Evolutionary conservation across 2,888 invertebrate species (phyloP).

Genomic region (Agrochola circellaris): DNA sequence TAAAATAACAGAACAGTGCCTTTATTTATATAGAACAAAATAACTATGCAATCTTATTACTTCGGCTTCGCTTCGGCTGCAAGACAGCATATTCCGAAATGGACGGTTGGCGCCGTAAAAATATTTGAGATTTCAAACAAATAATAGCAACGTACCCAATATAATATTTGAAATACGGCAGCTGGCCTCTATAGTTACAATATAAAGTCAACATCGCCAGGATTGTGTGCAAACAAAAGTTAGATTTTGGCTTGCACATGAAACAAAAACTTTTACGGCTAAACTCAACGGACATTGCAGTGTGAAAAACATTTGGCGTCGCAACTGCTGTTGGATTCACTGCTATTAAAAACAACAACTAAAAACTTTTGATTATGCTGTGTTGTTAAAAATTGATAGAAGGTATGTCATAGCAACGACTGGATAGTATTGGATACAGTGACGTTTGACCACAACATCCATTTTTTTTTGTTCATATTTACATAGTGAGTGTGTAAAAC

Average conservation of each 20-base stretch:
- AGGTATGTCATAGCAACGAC: constrained; percentile 10
- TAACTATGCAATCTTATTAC: background rate
- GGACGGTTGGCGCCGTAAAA: background rate
- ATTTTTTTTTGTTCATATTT: background rate
- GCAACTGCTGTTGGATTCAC: constrained; percentile 44
- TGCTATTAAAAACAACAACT: constrained; percentile 59
- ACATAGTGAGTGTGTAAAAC: background rate
- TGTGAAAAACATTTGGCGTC: constrained; percentile 56
- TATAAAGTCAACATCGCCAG: constrained; percentile 44
- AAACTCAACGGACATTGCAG: constrained; percentile 52
- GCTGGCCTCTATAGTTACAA: constrained; percentile 35
- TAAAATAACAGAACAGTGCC: background rate
- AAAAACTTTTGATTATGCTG: constrained; percentile 59
- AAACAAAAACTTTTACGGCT: constrained; percentile 52
- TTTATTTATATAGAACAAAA: constrained; percentile 4
- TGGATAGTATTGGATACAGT: background rate
- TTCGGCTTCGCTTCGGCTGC: background rate
- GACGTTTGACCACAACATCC: background rate
- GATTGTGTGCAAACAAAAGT: constrained; percentile 58
- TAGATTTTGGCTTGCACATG: constrained; percentile 41
- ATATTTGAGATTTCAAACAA: constrained; percentile 29
- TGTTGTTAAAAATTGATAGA: constrained; percentile 35
- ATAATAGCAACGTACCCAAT: constrained; percentile 34
- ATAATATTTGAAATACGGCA: constrained; percentile 46
- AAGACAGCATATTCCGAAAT: constrained; percentile 12